Evolutionary conservation across 2,888 invertebrate genomes (phyloP).

Genomic region (Euplexia lucipara): DNA sequence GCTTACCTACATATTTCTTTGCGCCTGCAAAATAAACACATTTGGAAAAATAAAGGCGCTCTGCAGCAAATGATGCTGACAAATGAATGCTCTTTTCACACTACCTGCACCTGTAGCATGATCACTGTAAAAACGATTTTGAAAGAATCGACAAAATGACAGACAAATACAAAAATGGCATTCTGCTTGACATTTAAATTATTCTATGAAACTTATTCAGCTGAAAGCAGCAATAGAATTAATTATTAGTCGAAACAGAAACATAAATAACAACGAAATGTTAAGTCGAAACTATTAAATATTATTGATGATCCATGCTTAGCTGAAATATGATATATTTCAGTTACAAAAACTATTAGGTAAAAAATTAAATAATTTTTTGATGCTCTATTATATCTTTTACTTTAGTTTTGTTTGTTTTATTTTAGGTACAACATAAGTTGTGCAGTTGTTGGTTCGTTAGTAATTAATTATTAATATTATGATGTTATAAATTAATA

Average conservation of each 20-base stretch:
- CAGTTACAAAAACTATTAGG: background rate
- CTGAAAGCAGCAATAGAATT: background rate
- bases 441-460: no score
- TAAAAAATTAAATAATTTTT: no score
- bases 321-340: conserved; percentile 11
- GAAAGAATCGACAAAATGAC: no score
- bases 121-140: no score
- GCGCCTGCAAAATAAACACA: conserved; percentile 5
- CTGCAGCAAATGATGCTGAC: background rate
- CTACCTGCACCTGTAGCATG: no score
- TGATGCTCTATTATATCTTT: no score
- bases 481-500: no score
- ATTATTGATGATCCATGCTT: conserved; percentile 5
- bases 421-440: no score
- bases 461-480: no score
- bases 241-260: conserved; percentile 14
- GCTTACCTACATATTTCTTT: background rate
- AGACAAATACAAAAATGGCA: no score
- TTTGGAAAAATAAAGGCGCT: background rate
- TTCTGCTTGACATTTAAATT: background rate
- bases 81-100: conserved; percentile 1
- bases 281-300: conserved; percentile 14
- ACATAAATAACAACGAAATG: background rate
- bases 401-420: no score
- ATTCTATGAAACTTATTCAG: background rate